phyloP scores from a whole-genome alignment of 2,888 invertebrate genomes.

The Agrotis clavis region DNA sequence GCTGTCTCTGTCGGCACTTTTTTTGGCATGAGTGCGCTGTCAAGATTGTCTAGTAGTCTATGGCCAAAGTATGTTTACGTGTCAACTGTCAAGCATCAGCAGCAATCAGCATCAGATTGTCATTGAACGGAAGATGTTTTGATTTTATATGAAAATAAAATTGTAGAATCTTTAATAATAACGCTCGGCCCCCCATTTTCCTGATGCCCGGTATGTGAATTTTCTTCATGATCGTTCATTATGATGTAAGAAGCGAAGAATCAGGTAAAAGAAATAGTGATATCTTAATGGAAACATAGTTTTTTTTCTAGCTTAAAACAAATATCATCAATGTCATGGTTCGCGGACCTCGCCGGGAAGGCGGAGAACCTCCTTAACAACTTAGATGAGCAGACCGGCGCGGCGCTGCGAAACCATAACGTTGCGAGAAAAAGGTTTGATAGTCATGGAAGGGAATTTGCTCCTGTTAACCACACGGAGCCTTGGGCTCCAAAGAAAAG shows the following conservation, averaged over 20 bases:
- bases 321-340: constrained; percentile 92
- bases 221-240: background rate
- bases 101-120: constrained; percentile 15
- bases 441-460: constrained; percentile 62
- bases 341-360: constrained; percentile 93
- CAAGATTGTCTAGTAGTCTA: too few species aligned
- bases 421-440: constrained; percentile 75
- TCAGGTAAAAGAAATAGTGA: background rate
- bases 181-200: constrained; percentile 39
- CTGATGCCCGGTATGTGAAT: constrained; percentile 56
- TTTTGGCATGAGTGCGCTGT: too few species aligned
- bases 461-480: constrained; percentile 64
- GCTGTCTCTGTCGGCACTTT: too few species aligned
- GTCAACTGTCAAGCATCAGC: constrained; percentile 41
- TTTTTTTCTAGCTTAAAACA: constrained; percentile 67
- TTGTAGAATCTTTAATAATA: constrained; percentile 23
- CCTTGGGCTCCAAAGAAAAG: constrained; percentile 72
- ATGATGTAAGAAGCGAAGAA: background rate
- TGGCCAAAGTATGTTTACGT: constrained; percentile 59
- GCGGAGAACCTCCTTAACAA: constrained; percentile 94
- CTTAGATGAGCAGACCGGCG: constrained; percentile 94
- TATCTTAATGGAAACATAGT: background rate
- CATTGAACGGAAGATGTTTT: constrained; percentile 54
- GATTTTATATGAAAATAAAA: constrained; percentile 46
- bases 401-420: constrained; percentile 89